A percentile compares a stretch with the other conserved stretches of the same genome.
phyloP scores from a whole-genome alignment of 2,113 vertebrate species.

The Fukomys damarensis region DNA sequence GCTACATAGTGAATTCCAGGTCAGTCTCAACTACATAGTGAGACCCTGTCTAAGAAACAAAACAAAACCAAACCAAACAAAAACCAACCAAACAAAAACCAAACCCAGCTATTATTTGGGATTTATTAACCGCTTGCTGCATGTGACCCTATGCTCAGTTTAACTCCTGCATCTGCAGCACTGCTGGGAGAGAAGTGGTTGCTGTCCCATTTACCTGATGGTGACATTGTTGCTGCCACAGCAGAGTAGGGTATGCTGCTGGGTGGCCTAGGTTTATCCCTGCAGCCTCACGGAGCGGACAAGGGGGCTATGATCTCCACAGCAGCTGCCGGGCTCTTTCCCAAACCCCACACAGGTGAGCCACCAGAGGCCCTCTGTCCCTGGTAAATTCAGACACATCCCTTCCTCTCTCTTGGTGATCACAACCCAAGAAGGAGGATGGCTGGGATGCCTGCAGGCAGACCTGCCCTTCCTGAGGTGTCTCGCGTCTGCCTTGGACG shows the following conservation, averaged over 20 bases:
- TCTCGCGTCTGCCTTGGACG: neutral
- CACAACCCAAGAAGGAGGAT: neutral
- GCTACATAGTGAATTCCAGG: too few species aligned
- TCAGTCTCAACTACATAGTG: too few species aligned
- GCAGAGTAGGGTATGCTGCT: neutral
- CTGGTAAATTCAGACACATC: neutral
- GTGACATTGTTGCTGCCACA: neutral
- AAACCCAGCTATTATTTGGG: too few species aligned
- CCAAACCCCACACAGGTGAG: neutral
- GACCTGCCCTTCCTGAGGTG: rapidly evolving
- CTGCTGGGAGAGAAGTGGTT: neutral
- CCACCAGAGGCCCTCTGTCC: neutral
- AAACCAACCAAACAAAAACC: too few species aligned
- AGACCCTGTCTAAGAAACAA: too few species aligned
- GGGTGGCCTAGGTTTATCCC: neutral
- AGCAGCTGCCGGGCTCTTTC: neutral
- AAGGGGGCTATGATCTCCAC: neutral
- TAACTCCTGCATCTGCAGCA: neutral
- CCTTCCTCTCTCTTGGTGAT: neutral
- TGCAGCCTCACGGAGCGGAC: neutral
- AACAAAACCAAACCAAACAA: too few species aligned
- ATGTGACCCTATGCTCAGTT: neutral
- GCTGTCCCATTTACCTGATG: neutral
- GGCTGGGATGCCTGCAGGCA: too few species aligned
- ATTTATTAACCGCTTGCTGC: neutral